Base-by-base conservation (phyloP, 2,113 vertebrate genomes). In the Protomyctophum bolini region DNA sequence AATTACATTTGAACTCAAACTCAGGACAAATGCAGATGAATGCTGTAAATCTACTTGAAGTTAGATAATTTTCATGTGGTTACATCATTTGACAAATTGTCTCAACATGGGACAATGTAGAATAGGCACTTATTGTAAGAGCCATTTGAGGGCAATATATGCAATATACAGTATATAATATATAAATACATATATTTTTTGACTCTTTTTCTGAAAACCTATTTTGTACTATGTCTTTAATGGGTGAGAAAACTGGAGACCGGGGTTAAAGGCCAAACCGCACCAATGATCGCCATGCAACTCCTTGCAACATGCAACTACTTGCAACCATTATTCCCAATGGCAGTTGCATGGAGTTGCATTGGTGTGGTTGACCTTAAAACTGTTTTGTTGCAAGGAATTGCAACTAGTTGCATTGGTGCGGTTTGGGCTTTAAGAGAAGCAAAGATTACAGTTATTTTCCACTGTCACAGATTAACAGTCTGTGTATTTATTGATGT, bases 221-320 rank as follows among this genome's bases (percentile, higher is more conserved):
- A 21, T 91, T 91, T 92, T 92, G 76, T 90, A 91, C 87, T 84
- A 85, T 66, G 64, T 81, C 75, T 76, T 58, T 74, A n/a, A 45
- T 41, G 33, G 50, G 66, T 11, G 61, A 41, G 64, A 66, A 46
- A 66, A 63, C 54, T 76, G 68, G 54, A 78, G 77, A 62, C 11
- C 8, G 3, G 33, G 33, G 33, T 41, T 41, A 21, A 21, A 21
- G 21, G 21, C 21, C 21, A 21, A 21, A 21, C 21, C 21, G 21
- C 21, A 21, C 21, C 21, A 21, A 21, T 21, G 21, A 21, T 21
- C 21, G 21, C 21, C 21, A 21, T 21, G 21, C 21, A 21, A 21
- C 21, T 21, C 21, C 21, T 21, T 21, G 21, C 21, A 21, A 21
- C 21, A 21, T 21, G 21, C 21, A 21, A 21, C 21, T 21, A 21